phyloP scores from a whole-genome alignment of 2,113 vertebrate species.

The Indri indri region DNA sequence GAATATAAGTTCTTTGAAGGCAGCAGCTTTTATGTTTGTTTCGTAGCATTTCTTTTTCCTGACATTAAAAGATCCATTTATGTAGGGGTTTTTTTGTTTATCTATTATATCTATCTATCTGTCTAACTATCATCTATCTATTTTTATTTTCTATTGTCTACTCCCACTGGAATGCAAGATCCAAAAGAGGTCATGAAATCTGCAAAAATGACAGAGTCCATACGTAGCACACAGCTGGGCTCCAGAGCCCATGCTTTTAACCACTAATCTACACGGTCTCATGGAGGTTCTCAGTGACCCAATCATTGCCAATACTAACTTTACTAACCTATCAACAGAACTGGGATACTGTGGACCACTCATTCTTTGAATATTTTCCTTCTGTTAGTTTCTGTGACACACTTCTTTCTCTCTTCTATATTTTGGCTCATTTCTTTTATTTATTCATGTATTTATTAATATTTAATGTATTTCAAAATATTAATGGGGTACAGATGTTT shows the following conservation, averaged over 20 bases:
- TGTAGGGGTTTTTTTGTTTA: background rate
- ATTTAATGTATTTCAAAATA: too few relatives aligned
- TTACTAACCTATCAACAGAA: background rate
- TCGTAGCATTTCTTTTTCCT: background rate
- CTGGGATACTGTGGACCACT: background rate
- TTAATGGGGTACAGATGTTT: too few relatives aligned
- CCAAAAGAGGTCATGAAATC: background rate
- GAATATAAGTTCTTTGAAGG: background rate
- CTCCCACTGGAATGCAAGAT: background rate
- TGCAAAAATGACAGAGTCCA: background rate
- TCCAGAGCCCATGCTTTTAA: background rate
- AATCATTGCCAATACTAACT: background rate
- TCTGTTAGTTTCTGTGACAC: background rate
- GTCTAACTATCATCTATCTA: background rate
- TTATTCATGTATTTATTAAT: too few relatives aligned
- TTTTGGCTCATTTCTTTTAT: background rate
- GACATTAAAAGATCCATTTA: background rate
- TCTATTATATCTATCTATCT: background rate
- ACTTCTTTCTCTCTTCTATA: background rate
- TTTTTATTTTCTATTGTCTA: background rate
- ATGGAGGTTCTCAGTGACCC: background rate
- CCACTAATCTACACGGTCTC: background rate
- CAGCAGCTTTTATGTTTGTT: background rate
- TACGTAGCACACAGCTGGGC: fast-evolving
- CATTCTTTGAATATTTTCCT: background rate